A percentile compares a stretch with the other conserved stretches of the same genome.
Evolutionary conservation across 2,888 invertebrate genomes (phyloP).

Genomic region (Oscheius sp.): DNA sequence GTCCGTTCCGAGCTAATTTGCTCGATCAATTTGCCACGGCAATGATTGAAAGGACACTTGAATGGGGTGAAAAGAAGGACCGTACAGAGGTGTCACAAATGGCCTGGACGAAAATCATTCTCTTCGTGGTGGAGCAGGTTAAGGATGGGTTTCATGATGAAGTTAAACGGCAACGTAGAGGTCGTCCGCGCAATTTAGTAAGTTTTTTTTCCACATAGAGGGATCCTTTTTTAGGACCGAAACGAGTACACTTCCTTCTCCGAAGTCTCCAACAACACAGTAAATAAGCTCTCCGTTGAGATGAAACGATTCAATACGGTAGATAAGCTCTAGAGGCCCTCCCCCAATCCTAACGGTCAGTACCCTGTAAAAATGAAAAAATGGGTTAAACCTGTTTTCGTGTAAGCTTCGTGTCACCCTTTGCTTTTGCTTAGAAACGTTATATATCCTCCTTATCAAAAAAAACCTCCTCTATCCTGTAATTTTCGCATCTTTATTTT

Average conservation of each 20-base stretch:
- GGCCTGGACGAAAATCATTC: conserved; percentile 58
- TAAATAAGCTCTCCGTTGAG: conserved; percentile 17
- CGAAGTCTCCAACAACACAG: conserved; percentile 33
- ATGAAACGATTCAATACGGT: conserved; percentile 46
- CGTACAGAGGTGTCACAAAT: conserved; percentile 54
- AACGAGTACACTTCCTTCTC: conserved; percentile 33
- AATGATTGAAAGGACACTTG: conserved; percentile 54
- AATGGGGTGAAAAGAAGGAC: conserved; percentile 57
- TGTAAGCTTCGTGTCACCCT: background rate
- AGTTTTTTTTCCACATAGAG: background rate
- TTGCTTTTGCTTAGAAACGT: background rate
- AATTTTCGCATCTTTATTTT: conserved; percentile 12
- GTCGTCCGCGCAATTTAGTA: conserved; percentile 33
- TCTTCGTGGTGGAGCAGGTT: conserved; percentile 53
- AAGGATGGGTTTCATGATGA: conserved; percentile 56
- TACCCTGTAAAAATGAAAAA: conserved; percentile 15
- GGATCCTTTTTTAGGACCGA: conserved; percentile 4
- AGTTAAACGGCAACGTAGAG: conserved; percentile 42
- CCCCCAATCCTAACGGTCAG: background rate
- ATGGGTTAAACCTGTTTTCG: conserved; percentile 21
- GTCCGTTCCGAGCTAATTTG: conserved; percentile 47
- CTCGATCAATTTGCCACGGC: conserved; percentile 54
- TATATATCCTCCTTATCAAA: background rate
- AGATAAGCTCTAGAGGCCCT: conserved; percentile 32
- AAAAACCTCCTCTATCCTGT: conserved; percentile 3